These are phyloP conservation scores for Megaceryle alcyon DNA, from an alignment of 2,797 vertebrate genomes.

Conservation along the genomic window DNA sequence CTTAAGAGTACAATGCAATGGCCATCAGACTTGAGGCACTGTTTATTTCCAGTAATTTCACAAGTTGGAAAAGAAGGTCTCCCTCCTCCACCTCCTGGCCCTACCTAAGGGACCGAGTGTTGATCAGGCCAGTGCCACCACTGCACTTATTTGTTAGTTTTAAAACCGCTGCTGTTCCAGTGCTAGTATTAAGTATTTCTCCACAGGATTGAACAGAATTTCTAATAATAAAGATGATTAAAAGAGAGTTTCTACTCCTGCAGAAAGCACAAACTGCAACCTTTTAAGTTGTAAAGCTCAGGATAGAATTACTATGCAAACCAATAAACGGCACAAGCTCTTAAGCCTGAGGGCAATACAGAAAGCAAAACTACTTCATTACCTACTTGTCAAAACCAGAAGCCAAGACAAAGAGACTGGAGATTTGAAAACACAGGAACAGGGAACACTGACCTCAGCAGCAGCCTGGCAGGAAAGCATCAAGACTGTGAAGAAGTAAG, in stretches of 20 bases:
- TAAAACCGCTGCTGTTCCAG: not conserved
- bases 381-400: not conserved
- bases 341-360: not conserved
- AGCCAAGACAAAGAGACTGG: not conserved
- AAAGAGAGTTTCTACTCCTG: not conserved
- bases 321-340: not conserved
- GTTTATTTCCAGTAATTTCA: too few species aligned
- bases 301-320: not conserved
- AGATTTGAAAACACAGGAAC: not conserved
- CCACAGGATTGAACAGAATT: not conserved
- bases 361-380: not conserved
- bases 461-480: not conserved
- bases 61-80: not conserved
- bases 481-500: not conserved
- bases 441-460: constrained; percentile 13
- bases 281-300: not conserved
- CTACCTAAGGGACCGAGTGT: too few species aligned
- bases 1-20: not conserved
- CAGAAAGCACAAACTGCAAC: not conserved
- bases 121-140: not conserved
- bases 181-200: not conserved
- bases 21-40: not conserved
- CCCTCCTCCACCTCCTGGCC: too few species aligned
- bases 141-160: fast-evolving
- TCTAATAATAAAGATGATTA: not conserved